Evolutionary conservation across 2,797 vertebrate species (phyloP).

Genomic region (Antennarius maculatus): DNA sequence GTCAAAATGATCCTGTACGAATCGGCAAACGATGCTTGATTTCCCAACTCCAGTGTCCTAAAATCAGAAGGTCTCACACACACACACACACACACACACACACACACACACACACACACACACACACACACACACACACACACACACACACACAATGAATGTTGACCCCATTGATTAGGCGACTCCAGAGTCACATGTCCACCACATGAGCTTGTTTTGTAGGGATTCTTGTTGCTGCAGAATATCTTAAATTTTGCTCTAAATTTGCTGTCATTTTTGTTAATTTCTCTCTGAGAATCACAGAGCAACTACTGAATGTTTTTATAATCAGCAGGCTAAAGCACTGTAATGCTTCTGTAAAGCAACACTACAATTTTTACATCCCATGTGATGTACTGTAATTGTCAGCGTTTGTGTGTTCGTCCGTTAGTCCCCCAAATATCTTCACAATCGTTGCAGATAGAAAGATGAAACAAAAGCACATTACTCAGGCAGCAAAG

Average conservation of each 20-base stretch:
- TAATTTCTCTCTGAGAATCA: too few species aligned
- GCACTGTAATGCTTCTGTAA: too few species aligned
- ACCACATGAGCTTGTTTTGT: neutral
- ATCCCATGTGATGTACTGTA: too few species aligned
- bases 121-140: neutral
- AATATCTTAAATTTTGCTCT: neutral
- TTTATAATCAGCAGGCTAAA: too few species aligned
- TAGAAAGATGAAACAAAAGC: too few species aligned
- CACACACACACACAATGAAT: neutral
- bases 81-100: neutral
- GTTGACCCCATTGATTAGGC: slow-evolving; percentile 25
- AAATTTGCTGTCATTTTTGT: too few species aligned
- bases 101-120: neutral
- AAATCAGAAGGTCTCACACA: slow-evolving; percentile 39
- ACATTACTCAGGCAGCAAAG: too few species aligned
- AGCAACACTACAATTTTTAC: too few species aligned
- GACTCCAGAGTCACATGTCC: slow-evolving; percentile 27
- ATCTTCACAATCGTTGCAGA: too few species aligned
- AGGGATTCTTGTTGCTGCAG: neutral
- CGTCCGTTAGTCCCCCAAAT: too few species aligned
- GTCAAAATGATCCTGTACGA: slow-evolving; percentile 98
- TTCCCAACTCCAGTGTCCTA: slow-evolving; percentile 98
- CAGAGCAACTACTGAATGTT: too few species aligned
- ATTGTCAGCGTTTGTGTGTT: too few species aligned
- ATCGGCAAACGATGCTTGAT: slow-evolving; percentile 97